Conservation (phyloP, 2,888 invertebrate species). For the Aplocera efformata region DNA sequence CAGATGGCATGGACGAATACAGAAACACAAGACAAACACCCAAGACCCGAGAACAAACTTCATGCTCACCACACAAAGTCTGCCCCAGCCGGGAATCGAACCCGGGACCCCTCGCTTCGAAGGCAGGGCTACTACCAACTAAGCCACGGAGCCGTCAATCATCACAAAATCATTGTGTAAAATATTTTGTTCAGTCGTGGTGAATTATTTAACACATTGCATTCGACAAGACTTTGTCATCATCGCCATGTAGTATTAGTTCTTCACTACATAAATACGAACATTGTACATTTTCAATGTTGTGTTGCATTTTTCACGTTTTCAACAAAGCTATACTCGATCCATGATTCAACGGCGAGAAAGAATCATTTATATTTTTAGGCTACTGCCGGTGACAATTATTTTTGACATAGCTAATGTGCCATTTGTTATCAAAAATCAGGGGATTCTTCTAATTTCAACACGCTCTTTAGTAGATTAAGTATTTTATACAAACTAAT, state of each 20-base stretch:
- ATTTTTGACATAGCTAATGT: constrained; percentile 29
- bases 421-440: constrained; percentile 23
- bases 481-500: too few species aligned
- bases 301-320: constrained; percentile 1
- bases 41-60: too few species aligned
- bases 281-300: too few species aligned
- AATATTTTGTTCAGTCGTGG: constrained; percentile 12
- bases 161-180: background rate
- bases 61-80: too few species aligned
- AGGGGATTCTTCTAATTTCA: too few species aligned
- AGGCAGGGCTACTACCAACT: too few species aligned
- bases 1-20: too few species aligned
- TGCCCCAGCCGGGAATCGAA: too few species aligned
- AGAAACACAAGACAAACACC: too few species aligned
- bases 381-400: constrained; percentile 43
- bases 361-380: constrained; percentile 53
- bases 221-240: background rate
- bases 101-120: too few species aligned
- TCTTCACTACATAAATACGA: background rate
- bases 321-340: constrained; percentile 12
- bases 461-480: too few species aligned
- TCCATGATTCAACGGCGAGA: constrained; percentile 43
- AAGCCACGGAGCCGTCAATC: too few species aligned
- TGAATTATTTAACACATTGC: constrained; percentile 15
- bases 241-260: constrained; percentile 3